A percentile compares a stretch with the other conserved stretches of the same genome.
Evolutionary conservation across 2,888 invertebrate species (phyloP).

Genomic region (Synanthedon formicaeformis): DNA sequence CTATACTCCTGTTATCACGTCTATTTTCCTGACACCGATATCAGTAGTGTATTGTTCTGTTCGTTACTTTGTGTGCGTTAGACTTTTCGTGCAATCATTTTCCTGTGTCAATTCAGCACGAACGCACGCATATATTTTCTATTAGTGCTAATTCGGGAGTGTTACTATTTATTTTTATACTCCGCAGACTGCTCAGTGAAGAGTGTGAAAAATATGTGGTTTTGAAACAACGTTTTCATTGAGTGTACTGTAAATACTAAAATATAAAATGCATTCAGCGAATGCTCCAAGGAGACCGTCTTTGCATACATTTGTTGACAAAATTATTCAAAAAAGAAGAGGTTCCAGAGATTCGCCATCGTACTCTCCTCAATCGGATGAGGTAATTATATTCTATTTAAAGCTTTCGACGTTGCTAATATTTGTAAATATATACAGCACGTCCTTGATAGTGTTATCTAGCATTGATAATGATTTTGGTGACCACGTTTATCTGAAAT

Average conservation of each 20-base stretch:
- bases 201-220: not conserved
- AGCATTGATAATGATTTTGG: conserved; percentile 33
- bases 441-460: conserved; percentile 59
- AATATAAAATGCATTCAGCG: not conserved
- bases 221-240: no score
- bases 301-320: conserved; percentile 34
- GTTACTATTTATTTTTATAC: conserved; percentile 9
- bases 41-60: conserved; percentile 27
- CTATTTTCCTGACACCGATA: conserved; percentile 53
- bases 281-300: conserved; percentile 21
- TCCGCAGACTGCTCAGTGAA: conserved; percentile 3
- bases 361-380: conserved; percentile 26
- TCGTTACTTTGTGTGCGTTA: conserved; percentile 13
- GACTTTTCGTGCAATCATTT: conserved; percentile 50
- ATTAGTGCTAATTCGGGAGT: conserved; percentile 14
- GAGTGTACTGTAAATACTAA: no score
- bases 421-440: conserved; percentile 7
- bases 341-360: conserved; percentile 27
- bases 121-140: conserved; percentile 32
- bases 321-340: conserved; percentile 31
- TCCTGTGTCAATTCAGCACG: conserved; percentile 48
- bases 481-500: not conserved
- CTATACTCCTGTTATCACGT: conserved; percentile 30
- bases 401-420: not conserved
- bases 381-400: conserved; percentile 13